Base-by-base conservation (phyloP, 1,140 invertebrate species). In the Drosophila tsacasi region DNA sequence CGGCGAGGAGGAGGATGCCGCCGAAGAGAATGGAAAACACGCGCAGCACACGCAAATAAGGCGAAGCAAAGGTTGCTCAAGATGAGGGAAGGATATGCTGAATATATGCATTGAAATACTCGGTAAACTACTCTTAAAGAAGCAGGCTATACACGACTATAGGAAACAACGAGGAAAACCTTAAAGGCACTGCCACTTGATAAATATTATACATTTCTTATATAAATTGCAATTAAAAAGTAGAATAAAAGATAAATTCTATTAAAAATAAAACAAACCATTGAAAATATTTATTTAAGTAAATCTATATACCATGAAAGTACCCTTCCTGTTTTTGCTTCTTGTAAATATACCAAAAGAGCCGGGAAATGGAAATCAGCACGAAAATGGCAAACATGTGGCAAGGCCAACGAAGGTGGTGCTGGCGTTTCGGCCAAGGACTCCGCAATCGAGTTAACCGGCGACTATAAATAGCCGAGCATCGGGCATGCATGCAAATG, bases 401-500 rank as follows among this genome's bases (percentile, higher is more conserved):
- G 55, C 75, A 67, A 78, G 76, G 58, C 46, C 46, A 71, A 23
- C 23, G 21, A 35, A 60, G 42, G 65, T 50, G 65, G 65, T 6
- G 15, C n/a, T 27, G 13, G 32, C 32, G 35, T 42, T 67, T 60
- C 42, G 42, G 64, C 74, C 63, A 60, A 77, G 57, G 74, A 69
- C 75, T 58, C n/a, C 19, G 76, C 52, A 75, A 76, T 77, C 55
- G 73, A 58, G 73, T 49, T 82, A 55, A 63, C 46, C 73, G 60
- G 21, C 40, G 55, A 52, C 65, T 65, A 83, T 79, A 83, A 83
- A 86, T 85, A 82, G 71, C 39, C 42, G 10, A 37, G 64, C 52
- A 50, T 27, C 46, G 50, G 61, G 60, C 68, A 71, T 74, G 80
- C 77, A 89, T 79, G 67, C 83, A 80, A 76, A 80, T 80, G 83